Evolutionary conservation across 2,888 invertebrate species (phyloP).

Genomic region (Oscheius sp.): DNA sequence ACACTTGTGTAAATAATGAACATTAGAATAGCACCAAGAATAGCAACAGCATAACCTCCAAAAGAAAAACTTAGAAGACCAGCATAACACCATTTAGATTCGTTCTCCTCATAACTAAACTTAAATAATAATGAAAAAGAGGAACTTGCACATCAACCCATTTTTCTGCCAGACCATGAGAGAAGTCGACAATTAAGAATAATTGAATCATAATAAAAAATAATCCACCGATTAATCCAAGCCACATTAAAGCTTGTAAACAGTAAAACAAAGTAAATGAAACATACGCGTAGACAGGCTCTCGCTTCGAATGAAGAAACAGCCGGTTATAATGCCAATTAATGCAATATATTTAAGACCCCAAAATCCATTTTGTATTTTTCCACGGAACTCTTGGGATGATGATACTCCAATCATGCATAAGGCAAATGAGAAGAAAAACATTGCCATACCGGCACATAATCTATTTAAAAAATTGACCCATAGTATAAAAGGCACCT

Average conservation of each 20-base stretch:
- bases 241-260: conserved; percentile 87
- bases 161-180: conserved; percentile 92
- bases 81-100: conserved; percentile 84
- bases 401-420: conserved; percentile 91
- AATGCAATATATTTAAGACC: conserved; percentile 90
- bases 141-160: conserved; percentile 82
- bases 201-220: conserved; percentile 95
- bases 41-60: conserved; percentile 82
- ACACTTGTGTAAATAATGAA: conserved; percentile 81
- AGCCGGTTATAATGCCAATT: conserved; percentile 88
- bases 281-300: conserved; percentile 72
- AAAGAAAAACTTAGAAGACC: conserved; percentile 87
- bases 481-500: conserved; percentile 38
- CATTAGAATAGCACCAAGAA: conserved; percentile 84
- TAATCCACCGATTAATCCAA: conserved; percentile 95
- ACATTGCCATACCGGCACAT: conserved; percentile 90
- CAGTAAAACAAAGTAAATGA: neutral
- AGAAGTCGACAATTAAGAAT: conserved; percentile 94
- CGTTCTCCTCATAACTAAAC: conserved; percentile 83
- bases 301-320: conserved; percentile 91
- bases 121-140: neutral
- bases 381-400: conserved; percentile 89
- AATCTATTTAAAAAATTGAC: conserved; percentile 75
- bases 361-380: conserved; percentile 92
- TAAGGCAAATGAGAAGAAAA: conserved; percentile 89